phyloP scores from a whole-genome alignment of 2,113 vertebrate genomes.

The Pollachius pollachius region DNA sequence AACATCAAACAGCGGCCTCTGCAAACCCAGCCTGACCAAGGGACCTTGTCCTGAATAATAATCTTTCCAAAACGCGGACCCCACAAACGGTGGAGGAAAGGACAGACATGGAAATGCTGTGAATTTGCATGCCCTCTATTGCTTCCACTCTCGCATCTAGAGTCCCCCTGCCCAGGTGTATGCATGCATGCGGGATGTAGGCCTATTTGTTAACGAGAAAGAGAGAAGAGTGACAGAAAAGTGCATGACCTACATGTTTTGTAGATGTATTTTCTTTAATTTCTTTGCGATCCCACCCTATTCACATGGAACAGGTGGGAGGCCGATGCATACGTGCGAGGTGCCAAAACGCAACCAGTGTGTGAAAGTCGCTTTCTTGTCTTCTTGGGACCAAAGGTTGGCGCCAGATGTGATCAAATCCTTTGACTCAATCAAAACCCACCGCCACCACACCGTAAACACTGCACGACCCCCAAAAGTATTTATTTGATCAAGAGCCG shows the following conservation, averaged over 20 bases:
- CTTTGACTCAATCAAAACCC: not conserved
- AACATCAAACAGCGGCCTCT: not conserved
- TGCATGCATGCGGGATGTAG: not conserved
- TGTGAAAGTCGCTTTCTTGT: slow-evolving; percentile 25
- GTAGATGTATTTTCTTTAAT: slow-evolving; percentile 14
- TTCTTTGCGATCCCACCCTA: slow-evolving; percentile 27
- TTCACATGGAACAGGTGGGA: slow-evolving; percentile 48
- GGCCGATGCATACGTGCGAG: slow-evolving; percentile 31
- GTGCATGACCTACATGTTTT: slow-evolving; percentile 39
- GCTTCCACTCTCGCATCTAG: slow-evolving; percentile 15
- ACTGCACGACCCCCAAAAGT: too few species aligned
- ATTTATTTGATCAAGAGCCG: slow-evolving; percentile 3
- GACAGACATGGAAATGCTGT: slow-evolving; percentile 50
- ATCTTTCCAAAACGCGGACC: not conserved
- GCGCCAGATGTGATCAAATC: not conserved
- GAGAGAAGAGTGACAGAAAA: not conserved
- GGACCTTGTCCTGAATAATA: too few species aligned
- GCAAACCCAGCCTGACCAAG: not conserved
- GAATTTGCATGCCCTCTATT: slow-evolving; percentile 58
- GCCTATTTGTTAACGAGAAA: too few species aligned
- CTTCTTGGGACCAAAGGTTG: slow-evolving; percentile 18
- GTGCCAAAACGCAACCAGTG: slow-evolving; percentile 41
- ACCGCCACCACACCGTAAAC: not conserved
- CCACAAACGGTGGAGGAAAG: not conserved
- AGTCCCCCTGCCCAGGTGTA: not conserved